Base-by-base conservation (phyloP, 1,140 invertebrate species). In the Lepidostoma basale region DNA sequence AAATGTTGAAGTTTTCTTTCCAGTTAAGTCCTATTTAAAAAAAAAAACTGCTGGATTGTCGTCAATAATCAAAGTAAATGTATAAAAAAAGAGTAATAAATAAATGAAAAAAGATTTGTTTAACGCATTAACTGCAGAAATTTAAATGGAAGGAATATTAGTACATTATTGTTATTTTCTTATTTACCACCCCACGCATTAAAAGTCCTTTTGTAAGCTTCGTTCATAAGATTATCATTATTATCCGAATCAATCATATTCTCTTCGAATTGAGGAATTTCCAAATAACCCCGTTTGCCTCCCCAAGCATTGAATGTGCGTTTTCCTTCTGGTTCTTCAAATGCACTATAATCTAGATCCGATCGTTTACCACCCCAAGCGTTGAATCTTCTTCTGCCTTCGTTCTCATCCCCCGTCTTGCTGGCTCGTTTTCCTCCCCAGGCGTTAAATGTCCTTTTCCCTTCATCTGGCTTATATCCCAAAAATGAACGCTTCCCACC, bases 401-500 rank as follows among this genome's bases (percentile, higher is more conserved):
- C 26, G 4, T 6, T 2, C 28, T 9, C 3, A 10, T 42, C 26
- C 14, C 18, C 20, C 18, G 1, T 2, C 3, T 39, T 28, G n/a
- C 14, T 14, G 1, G 18, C 12, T 36, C 30, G 18, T 25, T 58
- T 59, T 2, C 54, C 67, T 10, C 39, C 60, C 68, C 63, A 54
- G 9, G 52, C 16, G 28, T 28, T 44, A 25, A 66, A 58, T 12
- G 49, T 54, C 20, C 52, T 5, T 33, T 66, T 58, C 14, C 9
- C 28, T 8, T 66, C 62, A 20, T 28, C 25, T 12, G 25, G 18
- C n/a, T n/a, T n/a, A n/a, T n/a, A n/a, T n/a, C n/a, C n/a, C n/a
- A n/a, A n/a, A n/a, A n/a, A n/a, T 8, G 36, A 25, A 2, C 36
- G n/a, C 25, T 72, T 72, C 23, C 70, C 70, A 26, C 66, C 70